phyloP scores from a whole-genome alignment of 2,113 vertebrate species.

The Nyctibius bracteatus region DNA sequence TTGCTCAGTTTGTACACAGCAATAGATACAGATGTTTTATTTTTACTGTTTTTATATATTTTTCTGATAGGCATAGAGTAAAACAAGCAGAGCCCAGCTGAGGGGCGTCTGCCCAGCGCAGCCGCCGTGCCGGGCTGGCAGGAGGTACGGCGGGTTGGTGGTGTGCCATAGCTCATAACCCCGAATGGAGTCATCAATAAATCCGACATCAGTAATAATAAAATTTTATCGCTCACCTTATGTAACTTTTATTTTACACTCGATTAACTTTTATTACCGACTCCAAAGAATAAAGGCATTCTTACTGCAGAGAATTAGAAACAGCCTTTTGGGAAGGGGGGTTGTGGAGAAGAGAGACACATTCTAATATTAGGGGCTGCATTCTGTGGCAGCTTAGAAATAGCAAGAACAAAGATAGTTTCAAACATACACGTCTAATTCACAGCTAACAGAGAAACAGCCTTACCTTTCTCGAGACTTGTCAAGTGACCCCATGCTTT shows the following conservation, averaged over 20 bases:
- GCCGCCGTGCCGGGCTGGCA: neutral
- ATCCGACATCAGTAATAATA: neutral
- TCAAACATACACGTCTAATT: neutral
- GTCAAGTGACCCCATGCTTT: neutral
- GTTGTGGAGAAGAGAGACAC: rapidly evolving
- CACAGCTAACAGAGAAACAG: neutral
- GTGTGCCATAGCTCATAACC: neutral
- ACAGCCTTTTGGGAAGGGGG: neutral
- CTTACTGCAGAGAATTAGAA: constrained; percentile 19
- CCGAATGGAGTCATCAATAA: neutral
- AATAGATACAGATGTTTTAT: neutral
- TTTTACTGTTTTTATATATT: rapidly evolving
- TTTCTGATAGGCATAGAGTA: neutral
- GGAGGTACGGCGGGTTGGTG: neutral
- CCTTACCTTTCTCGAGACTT: neutral
- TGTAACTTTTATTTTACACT: constrained; percentile 55
- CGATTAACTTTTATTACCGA: constrained; percentile 58
- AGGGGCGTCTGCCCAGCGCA: neutral
- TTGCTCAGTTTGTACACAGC: neutral
- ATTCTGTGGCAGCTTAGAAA: neutral
- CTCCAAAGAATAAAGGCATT: constrained; percentile 39
- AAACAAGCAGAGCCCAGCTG: neutral
- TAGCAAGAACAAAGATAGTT: neutral
- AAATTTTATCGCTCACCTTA: constrained; percentile 42
- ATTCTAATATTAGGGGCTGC: neutral